Evolutionary conservation across 2,113 vertebrate genomes (phyloP), one percentile per base, ranked within the genome.

Genomic region (Eretmochelys imbricata): DNA sequence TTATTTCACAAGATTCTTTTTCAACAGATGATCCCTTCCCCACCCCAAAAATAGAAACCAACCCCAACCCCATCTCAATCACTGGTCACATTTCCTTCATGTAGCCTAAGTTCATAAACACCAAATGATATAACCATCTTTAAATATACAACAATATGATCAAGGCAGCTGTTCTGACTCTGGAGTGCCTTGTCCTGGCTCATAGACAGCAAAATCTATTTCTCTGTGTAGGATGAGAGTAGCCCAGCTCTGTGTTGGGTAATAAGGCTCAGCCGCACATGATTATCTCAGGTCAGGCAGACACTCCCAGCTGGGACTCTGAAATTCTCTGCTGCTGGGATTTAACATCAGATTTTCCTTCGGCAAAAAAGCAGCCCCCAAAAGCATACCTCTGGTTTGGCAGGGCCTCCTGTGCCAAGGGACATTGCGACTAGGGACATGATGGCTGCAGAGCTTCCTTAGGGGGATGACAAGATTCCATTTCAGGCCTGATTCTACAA

Each of bases 401-500:
- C 25, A 24, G 9, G 49, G 3, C 5, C 14, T 42, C 0, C 0
- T 31, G 16, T 6, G 25, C 9, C 11, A 19, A 84, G 35, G 42
- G 25, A 5, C 22, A 78, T 35, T 48, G 17, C 22, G 1, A 6
- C 20, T 2, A 9, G 57, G 27, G 12, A 22, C 9, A 2, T 38
- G 82, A 54, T 48, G 91, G 46, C 17, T 62, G 50, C 5, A 50
- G 29, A 2, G 4, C 27, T 91, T 85, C 31, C 69, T 27, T 9
- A 0, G 11, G 42, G 24, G 16, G 4, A 54, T 1, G 46, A 42
- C 82, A 46, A 6, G 5, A 20, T 38, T 69, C 19, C 35, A 22
- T 0, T 6, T 59, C 2, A 17, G 53, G 7, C 12, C 1, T 84
- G 22, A 19, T 2, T n/a, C n/a, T 51, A 53, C 29, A 3, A 31